These are phyloP conservation scores for Chromobotia macracanthus DNA, from an alignment of 2,797 vertebrate genomes.

Conservation along the genomic window DNA sequence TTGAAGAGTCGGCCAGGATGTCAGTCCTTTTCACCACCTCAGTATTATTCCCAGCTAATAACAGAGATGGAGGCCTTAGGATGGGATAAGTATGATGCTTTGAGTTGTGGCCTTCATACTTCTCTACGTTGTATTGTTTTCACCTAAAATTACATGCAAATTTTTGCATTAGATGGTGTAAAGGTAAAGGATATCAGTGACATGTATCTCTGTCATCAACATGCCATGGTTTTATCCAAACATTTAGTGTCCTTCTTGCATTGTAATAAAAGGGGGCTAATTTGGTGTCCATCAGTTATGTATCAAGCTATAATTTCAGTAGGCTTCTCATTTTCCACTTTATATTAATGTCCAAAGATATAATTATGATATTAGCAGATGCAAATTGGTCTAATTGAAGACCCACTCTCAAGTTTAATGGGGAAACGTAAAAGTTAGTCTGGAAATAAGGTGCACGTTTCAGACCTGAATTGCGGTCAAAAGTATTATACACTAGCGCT, in stretches of 20 bases:
- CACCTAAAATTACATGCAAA: background rate
- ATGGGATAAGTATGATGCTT: conserved; percentile 90
- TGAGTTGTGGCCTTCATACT: conserved; percentile 15
- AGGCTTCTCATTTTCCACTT: conserved; percentile 75
- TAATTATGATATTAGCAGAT: conserved; percentile 85
- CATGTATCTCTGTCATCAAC: conserved; percentile 4
- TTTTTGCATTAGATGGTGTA: background rate
- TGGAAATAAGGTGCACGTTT: conserved; percentile 73
- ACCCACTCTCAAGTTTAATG: conserved; percentile 77
- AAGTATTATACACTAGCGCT: conserved; percentile 78
- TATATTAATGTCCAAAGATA: conserved; percentile 79
- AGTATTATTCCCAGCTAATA: conserved; percentile 90
- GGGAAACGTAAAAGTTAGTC: conserved; percentile 71
- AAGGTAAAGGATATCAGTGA: conserved; percentile 6
- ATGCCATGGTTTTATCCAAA: conserved; percentile 46
- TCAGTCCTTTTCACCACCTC: conserved; percentile 77
- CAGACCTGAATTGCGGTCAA: conserved; percentile 73
- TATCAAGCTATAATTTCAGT: conserved; percentile 48
- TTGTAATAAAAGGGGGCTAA: conserved; percentile 62
- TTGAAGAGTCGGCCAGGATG: conserved; percentile 81
- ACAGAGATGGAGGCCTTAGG: conserved; percentile 90
- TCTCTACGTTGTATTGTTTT: background rate
- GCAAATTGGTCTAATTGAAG: conserved; percentile 83
- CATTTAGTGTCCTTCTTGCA: conserved; percentile 67
- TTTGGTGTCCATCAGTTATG: conserved; percentile 60